Conservation (phyloP, 2,888 invertebrate genomes). For the Caenorhabditis zanzibari region DNA sequence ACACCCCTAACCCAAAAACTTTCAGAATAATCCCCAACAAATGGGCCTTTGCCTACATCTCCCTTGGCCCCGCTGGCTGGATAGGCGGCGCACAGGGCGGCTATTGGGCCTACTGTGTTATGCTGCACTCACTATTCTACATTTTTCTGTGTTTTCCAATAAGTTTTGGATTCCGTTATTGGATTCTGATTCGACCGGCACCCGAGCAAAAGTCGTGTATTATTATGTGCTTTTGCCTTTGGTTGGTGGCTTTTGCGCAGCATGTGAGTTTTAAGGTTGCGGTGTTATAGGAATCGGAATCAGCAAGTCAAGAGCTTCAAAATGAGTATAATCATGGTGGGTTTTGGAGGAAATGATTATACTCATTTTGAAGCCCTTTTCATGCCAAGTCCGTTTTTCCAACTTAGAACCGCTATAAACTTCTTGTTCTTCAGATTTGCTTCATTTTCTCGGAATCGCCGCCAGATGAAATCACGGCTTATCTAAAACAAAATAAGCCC, state of each 20-base stretch:
- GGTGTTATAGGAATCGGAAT: neutral
- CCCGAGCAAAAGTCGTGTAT: constrained; percentile 63
- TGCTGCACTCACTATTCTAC: constrained; percentile 75
- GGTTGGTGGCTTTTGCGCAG: constrained; percentile 70
- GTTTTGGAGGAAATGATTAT: neutral
- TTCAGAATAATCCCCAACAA: constrained; percentile 76
- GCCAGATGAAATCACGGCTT: constrained; percentile 62
- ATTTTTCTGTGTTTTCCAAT: constrained; percentile 76
- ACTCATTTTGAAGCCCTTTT: neutral
- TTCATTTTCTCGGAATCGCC: constrained; percentile 76
- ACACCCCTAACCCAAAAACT: neutral
- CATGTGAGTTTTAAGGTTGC: constrained; percentile 59
- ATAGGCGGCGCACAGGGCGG: constrained; percentile 65
- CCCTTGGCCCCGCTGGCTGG: constrained; percentile 70
- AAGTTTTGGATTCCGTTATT: constrained; percentile 77
- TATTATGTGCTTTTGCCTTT: constrained; percentile 66
- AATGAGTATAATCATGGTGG: neutral
- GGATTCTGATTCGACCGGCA: constrained; percentile 72
- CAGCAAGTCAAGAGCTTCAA: neutral
- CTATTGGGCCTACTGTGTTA: constrained; percentile 67
- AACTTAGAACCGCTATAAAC: too few species aligned
- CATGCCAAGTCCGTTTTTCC: neutral
- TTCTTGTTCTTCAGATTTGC: constrained; percentile 66
- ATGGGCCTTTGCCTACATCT: constrained; percentile 77
- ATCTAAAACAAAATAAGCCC: constrained; percentile 65